Evolutionary conservation across 2,888 invertebrate genomes (phyloP).

Genomic region (Plagiodera versicolora): DNA sequence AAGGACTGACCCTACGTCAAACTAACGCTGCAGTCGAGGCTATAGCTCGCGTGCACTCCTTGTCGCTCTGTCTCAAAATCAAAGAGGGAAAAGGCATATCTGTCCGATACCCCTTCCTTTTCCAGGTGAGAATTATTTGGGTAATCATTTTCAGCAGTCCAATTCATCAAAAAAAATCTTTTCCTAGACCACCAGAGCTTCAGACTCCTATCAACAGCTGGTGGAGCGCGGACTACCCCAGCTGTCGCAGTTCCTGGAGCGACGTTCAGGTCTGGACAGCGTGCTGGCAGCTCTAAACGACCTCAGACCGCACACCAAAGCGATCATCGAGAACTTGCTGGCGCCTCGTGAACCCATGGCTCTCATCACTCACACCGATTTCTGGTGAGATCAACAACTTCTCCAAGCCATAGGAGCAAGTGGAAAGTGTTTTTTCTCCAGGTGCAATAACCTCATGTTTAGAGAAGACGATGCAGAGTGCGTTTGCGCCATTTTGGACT

Average conservation of each 20-base stretch:
- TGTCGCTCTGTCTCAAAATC: slow-evolving; percentile 67
- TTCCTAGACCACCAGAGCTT: slow-evolving; percentile 72
- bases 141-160: no score
- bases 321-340: slow-evolving; percentile 70
- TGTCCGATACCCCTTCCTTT: slow-evolving; percentile 68
- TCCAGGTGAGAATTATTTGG: slow-evolving; percentile 50
- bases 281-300: slow-evolving; percentile 63
- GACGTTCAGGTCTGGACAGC: slow-evolving; percentile 64
- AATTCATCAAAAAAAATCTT: no score
- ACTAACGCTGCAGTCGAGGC: slow-evolving; percentile 71
- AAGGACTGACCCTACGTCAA: slow-evolving; percentile 66
- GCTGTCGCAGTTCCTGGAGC: slow-evolving; percentile 70
- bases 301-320: slow-evolving; percentile 68
- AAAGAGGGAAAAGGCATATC: slow-evolving; percentile 58
- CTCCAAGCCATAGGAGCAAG: no score
- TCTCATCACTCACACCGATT: slow-evolving; percentile 79
- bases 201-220: slow-evolving; percentile 77
- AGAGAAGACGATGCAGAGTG: slow-evolving; percentile 56
- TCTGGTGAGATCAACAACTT: slow-evolving; percentile 58
- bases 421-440: neutral
- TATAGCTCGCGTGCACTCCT: slow-evolving; percentile 72
- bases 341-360: slow-evolving; percentile 74
- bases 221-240: slow-evolving; percentile 78
- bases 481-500: slow-evolving; percentile 74
- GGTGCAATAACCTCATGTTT: slow-evolving; percentile 74